These are phyloP conservation scores for Rhinophrynus dorsalis DNA, from an alignment of 2,797 vertebrate species.

Conservation along the genomic window DNA sequence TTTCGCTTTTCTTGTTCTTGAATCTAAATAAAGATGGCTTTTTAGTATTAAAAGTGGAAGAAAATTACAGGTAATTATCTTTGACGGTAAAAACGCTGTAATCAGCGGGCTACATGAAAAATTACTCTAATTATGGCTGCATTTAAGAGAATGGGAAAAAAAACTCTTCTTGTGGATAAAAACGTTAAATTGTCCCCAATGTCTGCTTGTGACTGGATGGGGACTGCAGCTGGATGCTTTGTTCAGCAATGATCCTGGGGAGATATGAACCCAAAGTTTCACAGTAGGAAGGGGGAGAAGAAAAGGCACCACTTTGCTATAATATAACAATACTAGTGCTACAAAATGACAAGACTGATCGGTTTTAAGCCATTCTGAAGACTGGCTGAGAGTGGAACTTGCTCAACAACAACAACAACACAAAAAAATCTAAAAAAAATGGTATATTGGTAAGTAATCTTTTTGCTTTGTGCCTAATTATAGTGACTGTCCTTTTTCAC, in stretches of 20 bases:
- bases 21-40: slow-evolving; percentile 99
- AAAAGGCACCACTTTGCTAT: slow-evolving; percentile 95
- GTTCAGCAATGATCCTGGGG: slow-evolving; percentile 98
- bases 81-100: slow-evolving; percentile 99
- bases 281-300: slow-evolving; percentile 89
- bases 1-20: slow-evolving; percentile 99
- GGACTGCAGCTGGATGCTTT: slow-evolving; percentile 99
- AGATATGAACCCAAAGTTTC: slow-evolving; percentile 96
- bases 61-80: slow-evolving; percentile 99
- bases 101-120: slow-evolving; percentile 99
- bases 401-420: slow-evolving; percentile 60
- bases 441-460: slow-evolving; percentile 90
- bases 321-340: slow-evolving; percentile 96
- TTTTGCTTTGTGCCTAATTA: slow-evolving; percentile 85
- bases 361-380: slow-evolving; percentile 89
- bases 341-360: slow-evolving; percentile 95
- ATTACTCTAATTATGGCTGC: slow-evolving; percentile 99
- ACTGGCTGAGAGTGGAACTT: slow-evolving; percentile 79
- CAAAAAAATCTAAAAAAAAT: slow-evolving; percentile 53
- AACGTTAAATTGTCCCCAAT: slow-evolving; percentile 99
- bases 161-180: slow-evolving; percentile 98
- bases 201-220: slow-evolving; percentile 99
- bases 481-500: slow-evolving; percentile 83
- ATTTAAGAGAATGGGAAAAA: slow-evolving; percentile 96
- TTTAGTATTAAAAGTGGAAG: slow-evolving; percentile 99